These are phyloP conservation scores for Nothobranchius furzeri DNA, from an alignment of 2,113 vertebrate genomes.

Conservation along the genomic window DNA sequence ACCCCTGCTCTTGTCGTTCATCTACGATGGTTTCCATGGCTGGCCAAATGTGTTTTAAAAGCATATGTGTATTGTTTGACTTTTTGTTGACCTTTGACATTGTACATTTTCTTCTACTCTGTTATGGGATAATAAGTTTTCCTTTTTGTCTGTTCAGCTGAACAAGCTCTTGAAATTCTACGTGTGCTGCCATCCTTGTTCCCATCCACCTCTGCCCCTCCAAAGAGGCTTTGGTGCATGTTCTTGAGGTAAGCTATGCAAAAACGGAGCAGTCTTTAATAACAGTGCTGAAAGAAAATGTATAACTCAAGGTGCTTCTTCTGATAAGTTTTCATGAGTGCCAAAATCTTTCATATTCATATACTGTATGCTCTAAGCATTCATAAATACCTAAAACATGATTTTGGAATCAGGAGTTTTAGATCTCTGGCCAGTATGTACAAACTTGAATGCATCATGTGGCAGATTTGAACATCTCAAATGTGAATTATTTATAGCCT, in stretches of 20 bases:
- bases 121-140: slow-evolving; percentile 7
- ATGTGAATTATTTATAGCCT: background rate
- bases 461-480: background rate
- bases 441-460: background rate
- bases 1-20: too few relatives aligned
- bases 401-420: background rate
- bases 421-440: background rate
- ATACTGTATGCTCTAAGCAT: too few relatives aligned
- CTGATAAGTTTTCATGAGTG: background rate
- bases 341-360: background rate
- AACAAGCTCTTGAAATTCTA: slow-evolving; percentile 42
- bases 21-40: background rate
- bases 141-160: slow-evolving; percentile 22
- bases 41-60: too few relatives aligned
- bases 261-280: background rate
- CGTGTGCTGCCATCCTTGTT: slow-evolving; percentile 48
- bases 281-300: too few relatives aligned
- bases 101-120: too few relatives aligned
- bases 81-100: too few relatives aligned
- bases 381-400: too few relatives aligned
- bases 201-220: slow-evolving; percentile 36
- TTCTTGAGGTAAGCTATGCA: slow-evolving; percentile 38
- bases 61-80: too few relatives aligned
- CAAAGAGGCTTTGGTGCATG: slow-evolving; percentile 47
- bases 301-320: background rate